phyloP scores from a whole-genome alignment of 2,797 vertebrate genomes.

The Arnoldichthys spilopterus region DNA sequence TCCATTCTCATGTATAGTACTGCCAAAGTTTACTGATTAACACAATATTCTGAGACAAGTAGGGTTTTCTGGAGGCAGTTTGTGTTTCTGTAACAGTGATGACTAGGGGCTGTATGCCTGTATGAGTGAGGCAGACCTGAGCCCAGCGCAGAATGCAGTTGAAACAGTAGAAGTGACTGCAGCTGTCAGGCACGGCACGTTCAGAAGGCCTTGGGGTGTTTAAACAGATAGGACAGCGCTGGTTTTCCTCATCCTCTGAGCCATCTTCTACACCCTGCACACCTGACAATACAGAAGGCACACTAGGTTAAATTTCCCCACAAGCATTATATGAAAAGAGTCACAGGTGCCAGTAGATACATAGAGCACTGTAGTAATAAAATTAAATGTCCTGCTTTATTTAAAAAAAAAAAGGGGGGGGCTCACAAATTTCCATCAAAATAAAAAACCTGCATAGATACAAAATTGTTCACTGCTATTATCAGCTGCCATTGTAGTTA shows the following conservation, averaged over 20 bases:
- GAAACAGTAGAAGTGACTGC: conserved; percentile 93
- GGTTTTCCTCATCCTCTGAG: conserved; percentile 72
- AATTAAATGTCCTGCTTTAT: not conserved
- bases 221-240: conserved; percentile 93
- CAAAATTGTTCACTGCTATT: too few relatives aligned
- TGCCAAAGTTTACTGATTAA: too few relatives aligned
- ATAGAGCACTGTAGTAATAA: too few relatives aligned
- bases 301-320: not conserved
- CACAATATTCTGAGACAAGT: too few relatives aligned
- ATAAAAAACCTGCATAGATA: too few relatives aligned
- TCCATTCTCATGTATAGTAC: too few relatives aligned
- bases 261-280: conserved; percentile 70
- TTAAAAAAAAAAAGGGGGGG: not conserved
- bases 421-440: too few relatives aligned
- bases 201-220: conserved; percentile 82
- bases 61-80: not conserved
- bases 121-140: conserved; percentile 80
- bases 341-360: too few relatives aligned
- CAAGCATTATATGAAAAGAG: not conserved
- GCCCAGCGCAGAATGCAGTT: conserved; percentile 95
- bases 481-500: too few relatives aligned
- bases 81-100: not conserved
- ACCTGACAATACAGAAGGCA: conserved; percentile 56
- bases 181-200: conserved; percentile 89
- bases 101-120: not conserved